Base-by-base conservation (phyloP, 2,113 vertebrate genomes). In the Protobothrops mucrosquamatus region DNA sequence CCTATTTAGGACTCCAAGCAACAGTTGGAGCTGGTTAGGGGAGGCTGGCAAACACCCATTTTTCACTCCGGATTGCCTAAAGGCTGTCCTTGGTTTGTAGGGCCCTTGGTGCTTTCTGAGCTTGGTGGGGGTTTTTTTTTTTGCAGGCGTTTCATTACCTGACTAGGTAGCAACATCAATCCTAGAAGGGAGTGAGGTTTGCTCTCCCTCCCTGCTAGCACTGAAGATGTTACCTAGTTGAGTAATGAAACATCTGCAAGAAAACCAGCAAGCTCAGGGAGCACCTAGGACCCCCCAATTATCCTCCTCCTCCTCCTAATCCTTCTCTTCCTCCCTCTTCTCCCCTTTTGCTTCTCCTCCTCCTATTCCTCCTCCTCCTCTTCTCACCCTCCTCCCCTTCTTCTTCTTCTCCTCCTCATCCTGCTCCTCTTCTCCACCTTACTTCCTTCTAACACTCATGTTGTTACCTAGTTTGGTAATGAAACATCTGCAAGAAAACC, bases 11-110 rank as follows among this genome's bases (percentile, higher is more conserved):
- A 88, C 95, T 94, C 93, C 89, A 89, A 93, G 86, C 85, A 96
- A 93, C 93, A 96, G 95, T 96, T 95, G 94, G 96, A 93, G 85
- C 54, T 91, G 95, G 93, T 97, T 95, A 95, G n/a, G 90, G 95
- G 94, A 95, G 59, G 51, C 90, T 95, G 69, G 0, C 12, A 8
- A 95, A 95, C 94, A 69, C 93, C 95, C 94, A 93, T 96, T 26
- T 96, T 94, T 95, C 94, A 95, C 96, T 94, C 94, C 94, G 89
- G 93, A 95, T 95, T 0, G 0, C 69, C 94, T 59, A 94, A 85
- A 87, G 88, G 10, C 89, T 59, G n/a, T 2, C 94, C 89, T 88
- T 64, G 61, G 14, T 64, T 29, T 14, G 61, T n/a, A 64, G 61
- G 29, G 29, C 9, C 29, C 61, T 29, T 64, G 59, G 26, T 64